Conservation (phyloP, 2,113 vertebrate species). For the Phainopepla nitens region DNA sequence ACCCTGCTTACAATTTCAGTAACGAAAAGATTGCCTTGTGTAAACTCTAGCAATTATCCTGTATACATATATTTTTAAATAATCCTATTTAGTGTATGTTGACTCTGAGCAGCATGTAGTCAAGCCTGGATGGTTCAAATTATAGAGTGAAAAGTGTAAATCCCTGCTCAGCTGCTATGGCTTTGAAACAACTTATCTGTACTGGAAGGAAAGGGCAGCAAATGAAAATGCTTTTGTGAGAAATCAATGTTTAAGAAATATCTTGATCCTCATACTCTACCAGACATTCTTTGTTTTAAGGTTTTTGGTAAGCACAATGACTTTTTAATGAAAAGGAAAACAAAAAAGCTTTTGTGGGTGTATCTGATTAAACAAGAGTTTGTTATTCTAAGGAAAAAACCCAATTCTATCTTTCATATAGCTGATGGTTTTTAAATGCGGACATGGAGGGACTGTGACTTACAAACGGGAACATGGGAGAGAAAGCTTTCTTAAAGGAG, state of each 20-base stretch:
- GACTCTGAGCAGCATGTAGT: neutral
- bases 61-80: neutral
- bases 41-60: slow-evolving; percentile 40
- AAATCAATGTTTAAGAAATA: neutral
- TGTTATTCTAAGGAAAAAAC: neutral
- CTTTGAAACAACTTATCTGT: slow-evolving; percentile 5
- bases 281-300: neutral
- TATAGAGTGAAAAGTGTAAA: slow-evolving; percentile 34
- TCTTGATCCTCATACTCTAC: neutral
- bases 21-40: neutral
- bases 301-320: neutral
- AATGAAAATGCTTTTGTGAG: slow-evolving; percentile 20
- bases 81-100: neutral
- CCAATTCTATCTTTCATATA: neutral
- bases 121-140: slow-evolving; percentile 15
- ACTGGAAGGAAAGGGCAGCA: neutral
- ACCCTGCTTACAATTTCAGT: slow-evolving; percentile 14
- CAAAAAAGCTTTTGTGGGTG: neutral
- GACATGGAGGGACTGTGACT: neutral
- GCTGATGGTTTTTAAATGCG: neutral
- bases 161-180: slow-evolving; percentile 3
- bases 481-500: neutral
- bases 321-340: neutral
- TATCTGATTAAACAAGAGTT: neutral
- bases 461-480: neutral